A percentile compares a stretch with the other conserved stretches of the same genome.
Conservation (phyloP, 92 coral and sea anemone species). For the Diadumene lineata region DNA sequence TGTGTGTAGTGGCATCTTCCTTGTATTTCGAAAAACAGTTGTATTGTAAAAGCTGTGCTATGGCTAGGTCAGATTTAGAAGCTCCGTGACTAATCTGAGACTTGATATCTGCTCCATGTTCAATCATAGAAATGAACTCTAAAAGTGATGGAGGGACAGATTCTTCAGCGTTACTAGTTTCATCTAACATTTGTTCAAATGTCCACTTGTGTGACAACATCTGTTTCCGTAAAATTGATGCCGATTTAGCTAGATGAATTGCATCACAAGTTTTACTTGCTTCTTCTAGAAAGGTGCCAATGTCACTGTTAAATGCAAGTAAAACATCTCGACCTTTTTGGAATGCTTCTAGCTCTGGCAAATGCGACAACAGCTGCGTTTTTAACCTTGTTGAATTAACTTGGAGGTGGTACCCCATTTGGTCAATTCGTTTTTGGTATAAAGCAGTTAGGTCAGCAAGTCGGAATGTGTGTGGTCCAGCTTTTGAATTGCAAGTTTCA, state of each 20-base stretch:
- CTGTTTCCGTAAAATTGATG: constrained; percentile 40
- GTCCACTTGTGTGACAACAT: constrained; percentile 29
- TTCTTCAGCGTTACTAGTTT: constrained; percentile 13
- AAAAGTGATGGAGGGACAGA: constrained; percentile 32
- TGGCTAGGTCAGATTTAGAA: constrained; percentile 27
- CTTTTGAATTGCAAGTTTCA: constrained; percentile 26
- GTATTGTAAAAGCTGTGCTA: constrained; percentile 33
- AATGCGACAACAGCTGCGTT: constrained; percentile 24
- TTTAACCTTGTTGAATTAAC: constrained; percentile 39
- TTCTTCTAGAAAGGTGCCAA: constrained; percentile 40
- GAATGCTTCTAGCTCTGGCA: constrained; percentile 41
- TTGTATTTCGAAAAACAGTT: constrained; percentile 21
- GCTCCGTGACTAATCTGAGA: constrained; percentile 11
- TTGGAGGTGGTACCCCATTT: constrained; percentile 21
- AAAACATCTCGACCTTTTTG: constrained; percentile 35
- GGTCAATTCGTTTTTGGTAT: constrained; percentile 43
- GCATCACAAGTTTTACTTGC: constrained; percentile 38
- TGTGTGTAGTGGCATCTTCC: not conserved
- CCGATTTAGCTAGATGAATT: constrained; percentile 39
- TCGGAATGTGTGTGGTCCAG: constrained; percentile 26
- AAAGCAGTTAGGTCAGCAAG: constrained; percentile 45
- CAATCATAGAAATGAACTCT: constrained; percentile 36
- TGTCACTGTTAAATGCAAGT: constrained; percentile 32
- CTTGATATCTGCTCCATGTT: constrained; percentile 22
- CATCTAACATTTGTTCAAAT: constrained; percentile 26